Evolutionary conservation across 2,797 vertebrate genomes (phyloP).

Genomic region (Melanotaenia trifasciata): DNA sequence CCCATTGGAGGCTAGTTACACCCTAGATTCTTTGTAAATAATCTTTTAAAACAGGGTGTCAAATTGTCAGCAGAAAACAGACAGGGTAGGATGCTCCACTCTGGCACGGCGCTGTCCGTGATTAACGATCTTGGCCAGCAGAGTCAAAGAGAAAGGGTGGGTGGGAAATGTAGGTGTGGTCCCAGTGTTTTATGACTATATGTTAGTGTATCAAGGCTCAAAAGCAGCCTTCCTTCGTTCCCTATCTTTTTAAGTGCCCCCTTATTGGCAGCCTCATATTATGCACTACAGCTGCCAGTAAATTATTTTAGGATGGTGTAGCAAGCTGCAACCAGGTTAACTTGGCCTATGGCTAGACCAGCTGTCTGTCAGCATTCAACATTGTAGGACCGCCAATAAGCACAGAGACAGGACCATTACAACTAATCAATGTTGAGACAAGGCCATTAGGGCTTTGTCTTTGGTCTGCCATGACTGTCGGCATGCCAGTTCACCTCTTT

Average conservation of each 20-base stretch:
- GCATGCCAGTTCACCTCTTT: conserved; percentile 56
- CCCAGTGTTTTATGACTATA: conserved; percentile 76
- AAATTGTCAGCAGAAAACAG: conserved; percentile 52
- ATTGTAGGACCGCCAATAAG: conserved; percentile 62
- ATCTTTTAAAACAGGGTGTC: conserved; percentile 63
- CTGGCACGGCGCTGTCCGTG: conserved; percentile 39
- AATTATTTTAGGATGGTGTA: conserved; percentile 59
- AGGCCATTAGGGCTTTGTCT: conserved; percentile 63
- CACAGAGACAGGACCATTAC: conserved; percentile 56
- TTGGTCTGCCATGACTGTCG: conserved; percentile 51
- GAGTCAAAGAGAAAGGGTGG: conserved; percentile 35
- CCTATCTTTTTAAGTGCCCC: conserved; percentile 76
- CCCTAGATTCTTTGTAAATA: conserved; percentile 43
- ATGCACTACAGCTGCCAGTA: conserved; percentile 69
- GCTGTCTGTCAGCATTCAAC: conserved; percentile 63
- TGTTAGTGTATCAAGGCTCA: conserved; percentile 70
- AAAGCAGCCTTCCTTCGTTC: conserved; percentile 60
- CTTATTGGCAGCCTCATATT: conserved; percentile 57
- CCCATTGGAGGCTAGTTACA: conserved; percentile 29
- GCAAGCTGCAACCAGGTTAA: conserved; percentile 32
- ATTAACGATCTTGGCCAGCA: conserved; percentile 70
- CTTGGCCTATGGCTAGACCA: conserved; percentile 48
- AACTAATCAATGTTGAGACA: conserved; percentile 63
- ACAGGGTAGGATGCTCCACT: conserved; percentile 42
- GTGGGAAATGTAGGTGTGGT: conserved; percentile 67